Evolutionary conservation across 2,113 vertebrate genomes (phyloP).

Genomic region (Tragelaphus imberbis): DNA sequence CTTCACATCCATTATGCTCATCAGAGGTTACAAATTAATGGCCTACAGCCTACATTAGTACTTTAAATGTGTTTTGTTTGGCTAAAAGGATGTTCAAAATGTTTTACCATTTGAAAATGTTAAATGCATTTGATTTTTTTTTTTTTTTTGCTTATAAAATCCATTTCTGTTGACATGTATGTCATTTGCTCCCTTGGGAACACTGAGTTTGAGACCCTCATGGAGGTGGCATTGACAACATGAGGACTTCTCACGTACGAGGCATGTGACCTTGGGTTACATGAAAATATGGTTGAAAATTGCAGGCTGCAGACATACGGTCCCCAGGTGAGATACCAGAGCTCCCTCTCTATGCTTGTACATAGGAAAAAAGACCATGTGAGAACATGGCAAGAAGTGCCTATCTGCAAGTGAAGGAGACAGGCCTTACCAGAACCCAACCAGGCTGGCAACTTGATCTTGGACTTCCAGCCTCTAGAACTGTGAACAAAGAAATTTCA

Average conservation of each 20-base stretch:
- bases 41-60: background rate
- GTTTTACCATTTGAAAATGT: background rate
- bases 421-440: background rate
- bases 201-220: background rate
- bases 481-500: background rate
- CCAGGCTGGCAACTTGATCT: background rate
- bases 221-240: background rate
- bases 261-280: background rate
- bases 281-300: background rate
- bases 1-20: background rate
- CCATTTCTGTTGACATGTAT: background rate
- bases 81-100: background rate
- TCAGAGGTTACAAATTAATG: background rate
- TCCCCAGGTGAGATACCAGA: background rate
- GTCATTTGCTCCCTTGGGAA: background rate
- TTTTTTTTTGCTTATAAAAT: background rate
- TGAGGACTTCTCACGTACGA: background rate
- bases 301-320: background rate
- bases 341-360: background rate
- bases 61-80: background rate
- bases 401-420: background rate
- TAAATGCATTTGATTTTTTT: background rate
- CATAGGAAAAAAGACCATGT: background rate
- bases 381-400: background rate
- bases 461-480: background rate